phyloP scores from a whole-genome alignment of 2,113 vertebrate genomes.

The Gallinago paraguaiae region DNA sequence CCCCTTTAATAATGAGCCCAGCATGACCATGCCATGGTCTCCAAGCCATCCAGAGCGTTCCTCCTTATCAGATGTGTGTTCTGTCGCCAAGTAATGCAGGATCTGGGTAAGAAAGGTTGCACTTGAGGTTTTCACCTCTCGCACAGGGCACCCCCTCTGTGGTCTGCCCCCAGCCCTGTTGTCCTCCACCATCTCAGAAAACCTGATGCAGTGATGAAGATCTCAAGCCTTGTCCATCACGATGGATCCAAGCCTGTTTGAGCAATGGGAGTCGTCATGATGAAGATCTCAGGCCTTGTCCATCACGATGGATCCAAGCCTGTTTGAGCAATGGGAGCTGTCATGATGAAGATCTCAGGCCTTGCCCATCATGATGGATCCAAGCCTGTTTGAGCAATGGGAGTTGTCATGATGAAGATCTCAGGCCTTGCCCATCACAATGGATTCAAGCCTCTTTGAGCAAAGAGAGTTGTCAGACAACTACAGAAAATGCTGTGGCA shows the following conservation, averaged over 20 bases:
- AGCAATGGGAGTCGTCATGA: neutral
- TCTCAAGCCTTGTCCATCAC: too few relatives aligned
- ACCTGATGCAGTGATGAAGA: neutral
- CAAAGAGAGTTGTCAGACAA: neutral
- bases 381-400: too few relatives aligned
- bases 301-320: accelerated
- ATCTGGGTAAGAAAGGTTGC: neutral
- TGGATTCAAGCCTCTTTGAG: neutral
- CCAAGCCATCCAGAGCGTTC: neutral
- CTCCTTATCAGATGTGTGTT: accelerated
- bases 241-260: neutral
- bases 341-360: too few relatives aligned
- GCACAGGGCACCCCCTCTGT: accelerated
- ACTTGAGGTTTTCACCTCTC: neutral
- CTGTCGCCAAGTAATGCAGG: neutral
- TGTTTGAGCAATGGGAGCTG: neutral
- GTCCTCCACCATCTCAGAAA: neutral
- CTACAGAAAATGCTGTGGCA: accelerated
- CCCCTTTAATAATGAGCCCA: neutral
- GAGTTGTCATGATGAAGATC: neutral
- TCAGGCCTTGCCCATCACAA: accelerated
- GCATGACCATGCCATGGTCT: neutral
- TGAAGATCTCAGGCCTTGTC: too few relatives aligned
- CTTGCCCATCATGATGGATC: too few relatives aligned
- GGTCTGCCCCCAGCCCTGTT: neutral